phyloP scores from a whole-genome alignment of 2,888 invertebrate species.

The Stenodema calcarata region DNA sequence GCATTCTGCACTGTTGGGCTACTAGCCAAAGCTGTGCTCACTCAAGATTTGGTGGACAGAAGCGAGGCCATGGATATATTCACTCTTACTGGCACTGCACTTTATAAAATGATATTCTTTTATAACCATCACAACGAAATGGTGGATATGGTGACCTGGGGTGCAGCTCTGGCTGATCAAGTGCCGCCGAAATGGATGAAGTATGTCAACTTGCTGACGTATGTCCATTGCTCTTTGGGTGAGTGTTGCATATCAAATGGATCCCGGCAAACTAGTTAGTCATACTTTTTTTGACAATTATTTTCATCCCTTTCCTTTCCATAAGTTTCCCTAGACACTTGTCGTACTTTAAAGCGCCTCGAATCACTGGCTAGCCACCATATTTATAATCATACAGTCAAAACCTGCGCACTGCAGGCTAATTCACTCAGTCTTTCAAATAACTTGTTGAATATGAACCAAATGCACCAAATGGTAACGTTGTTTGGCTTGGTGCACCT shows the following conservation, averaged over 20 bases:
- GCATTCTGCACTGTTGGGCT: constrained; percentile 19
- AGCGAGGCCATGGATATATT: constrained; percentile 42
- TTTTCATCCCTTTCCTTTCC: too few relatives aligned
- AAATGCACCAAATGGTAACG: too few relatives aligned
- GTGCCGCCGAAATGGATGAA: not conserved
- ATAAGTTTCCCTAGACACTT: too few relatives aligned
- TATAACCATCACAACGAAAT: not conserved
- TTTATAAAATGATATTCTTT: constrained; percentile 26
- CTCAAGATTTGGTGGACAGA: constrained; percentile 24
- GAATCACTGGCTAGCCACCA: too few relatives aligned
- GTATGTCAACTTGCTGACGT: not conserved
- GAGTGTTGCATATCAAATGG: not conserved
- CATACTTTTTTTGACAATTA: too few relatives aligned
- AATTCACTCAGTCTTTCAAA: too few relatives aligned
- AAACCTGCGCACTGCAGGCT: too few relatives aligned
- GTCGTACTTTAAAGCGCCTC: too few relatives aligned
- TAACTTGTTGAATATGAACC: too few relatives aligned
- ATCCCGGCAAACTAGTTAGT: not conserved
- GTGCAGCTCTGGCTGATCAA: not conserved
- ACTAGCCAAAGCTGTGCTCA: constrained; percentile 33
- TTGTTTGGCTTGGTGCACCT: too few relatives aligned
- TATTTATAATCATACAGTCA: too few relatives aligned
- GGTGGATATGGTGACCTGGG: not conserved
- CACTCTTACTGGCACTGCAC: constrained; percentile 11
- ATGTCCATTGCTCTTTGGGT: constrained; percentile 9